phyloP scores from a whole-genome alignment of 2,797 vertebrate species.

The Botia kubotai region DNA sequence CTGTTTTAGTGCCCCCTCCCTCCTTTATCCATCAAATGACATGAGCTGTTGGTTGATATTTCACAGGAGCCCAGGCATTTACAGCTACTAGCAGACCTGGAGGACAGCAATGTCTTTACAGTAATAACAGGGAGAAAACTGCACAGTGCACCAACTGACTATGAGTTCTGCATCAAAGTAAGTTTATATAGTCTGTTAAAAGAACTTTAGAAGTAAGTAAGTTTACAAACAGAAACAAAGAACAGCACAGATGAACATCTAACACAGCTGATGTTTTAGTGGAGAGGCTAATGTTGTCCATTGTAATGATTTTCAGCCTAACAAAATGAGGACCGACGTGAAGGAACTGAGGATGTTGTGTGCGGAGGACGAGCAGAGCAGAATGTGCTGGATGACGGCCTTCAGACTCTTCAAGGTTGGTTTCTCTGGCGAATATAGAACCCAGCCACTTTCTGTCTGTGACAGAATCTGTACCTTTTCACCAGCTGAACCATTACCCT shows the following conservation, averaged over 20 bases:
- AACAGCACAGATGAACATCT: not conserved
- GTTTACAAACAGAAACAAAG: no score
- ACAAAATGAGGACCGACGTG: conserved; percentile 87
- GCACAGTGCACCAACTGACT: conserved; percentile 90
- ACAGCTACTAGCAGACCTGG: conserved; percentile 92
- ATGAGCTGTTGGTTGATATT: conserved; percentile 56
- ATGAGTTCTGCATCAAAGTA: conserved; percentile 98
- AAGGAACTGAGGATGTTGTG: conserved; percentile 95
- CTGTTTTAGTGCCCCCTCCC: conserved; percentile 14
- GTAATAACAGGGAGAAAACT: conserved; percentile 88
- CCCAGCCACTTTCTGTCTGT: not conserved
- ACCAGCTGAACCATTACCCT: not conserved
- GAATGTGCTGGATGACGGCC: conserved; percentile 95
- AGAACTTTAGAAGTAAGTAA: no score
- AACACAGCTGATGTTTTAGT: not conserved
- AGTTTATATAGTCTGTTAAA: not conserved
- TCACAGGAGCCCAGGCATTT: conserved; percentile 92
- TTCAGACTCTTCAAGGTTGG: conserved; percentile 94
- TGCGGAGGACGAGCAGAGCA: conserved; percentile 93
- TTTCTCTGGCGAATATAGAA: not conserved
- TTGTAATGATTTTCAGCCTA: conserved; percentile 80
- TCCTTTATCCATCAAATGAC: conserved; percentile 21
- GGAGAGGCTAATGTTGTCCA: conserved; percentile 9
- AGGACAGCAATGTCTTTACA: conserved; percentile 91
- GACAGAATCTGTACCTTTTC: conserved; percentile 37